Conservation (phyloP, 2,888 invertebrate species). For the Standfussiana lucernea region DNA sequence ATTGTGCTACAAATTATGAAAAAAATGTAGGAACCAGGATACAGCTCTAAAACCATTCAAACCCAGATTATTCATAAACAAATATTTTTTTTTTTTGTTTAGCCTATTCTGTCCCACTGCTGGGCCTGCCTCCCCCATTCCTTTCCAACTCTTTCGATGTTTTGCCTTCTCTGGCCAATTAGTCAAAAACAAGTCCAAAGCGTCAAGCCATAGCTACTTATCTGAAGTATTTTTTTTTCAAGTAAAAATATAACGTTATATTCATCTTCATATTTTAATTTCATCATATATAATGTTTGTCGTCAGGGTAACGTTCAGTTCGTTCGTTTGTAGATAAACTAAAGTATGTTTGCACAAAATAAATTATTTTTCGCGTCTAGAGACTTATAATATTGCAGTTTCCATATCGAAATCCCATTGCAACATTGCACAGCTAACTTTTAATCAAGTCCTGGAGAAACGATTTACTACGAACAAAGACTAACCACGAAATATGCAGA, state of each 20-base stretch:
- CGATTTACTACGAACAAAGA: slow-evolving; percentile 85
- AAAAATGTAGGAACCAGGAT: background rate
- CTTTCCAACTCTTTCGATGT: too few species aligned
- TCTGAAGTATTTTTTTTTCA: background rate
- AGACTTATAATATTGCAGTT: slow-evolving; percentile 80
- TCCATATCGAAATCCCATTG: slow-evolving; percentile 88
- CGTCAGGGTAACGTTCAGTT: background rate
- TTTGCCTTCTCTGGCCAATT: too few species aligned
- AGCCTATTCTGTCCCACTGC: too few species aligned
- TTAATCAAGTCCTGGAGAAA: slow-evolving; percentile 89
- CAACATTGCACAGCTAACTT: slow-evolving; percentile 88
- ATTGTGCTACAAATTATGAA: background rate
- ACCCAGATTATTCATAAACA: background rate
- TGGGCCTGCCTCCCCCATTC: too few species aligned
- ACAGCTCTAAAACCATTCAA: background rate
- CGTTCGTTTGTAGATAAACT: background rate
- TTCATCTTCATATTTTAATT: background rate
- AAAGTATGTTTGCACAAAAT: slow-evolving; percentile 20
- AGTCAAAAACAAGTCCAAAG: too few species aligned
- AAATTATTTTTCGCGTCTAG: slow-evolving; percentile 66
- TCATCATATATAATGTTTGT: background rate
- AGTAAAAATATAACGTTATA: background rate
- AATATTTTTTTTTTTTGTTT: too few species aligned
- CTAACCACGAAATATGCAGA: slow-evolving; percentile 57
- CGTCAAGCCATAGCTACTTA: background rate